Base-by-base conservation (phyloP, 2,797 vertebrate species). In the Urocyon cinereoargenteus region DNA sequence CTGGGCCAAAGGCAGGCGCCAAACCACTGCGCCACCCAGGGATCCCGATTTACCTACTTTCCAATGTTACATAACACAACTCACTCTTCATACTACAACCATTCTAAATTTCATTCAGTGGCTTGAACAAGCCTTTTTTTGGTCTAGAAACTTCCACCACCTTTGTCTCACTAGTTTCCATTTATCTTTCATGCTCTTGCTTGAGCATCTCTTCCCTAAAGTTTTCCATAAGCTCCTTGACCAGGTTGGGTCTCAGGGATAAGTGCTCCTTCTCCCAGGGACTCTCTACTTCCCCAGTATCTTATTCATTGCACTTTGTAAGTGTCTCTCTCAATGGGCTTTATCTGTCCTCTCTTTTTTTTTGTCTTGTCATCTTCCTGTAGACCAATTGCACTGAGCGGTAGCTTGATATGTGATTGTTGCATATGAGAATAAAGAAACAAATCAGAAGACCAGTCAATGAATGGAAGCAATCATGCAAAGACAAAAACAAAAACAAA, bases 331-430 rank as follows among this genome's bases (percentile, higher is more conserved):
- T 82, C 12, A 2, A 0, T 51, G n/a, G 36, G 22, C 2, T 77
- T 8, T 49, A 11, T 73, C 7, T 45, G 59, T 26, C 26, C 19
- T 59, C 16, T 79, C 14, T 84, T 81, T 78, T 81, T 78, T 3
- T 51, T 3, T 5, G 19, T 51, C 31, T 22, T 77, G 16, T n/a
- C 18, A 40, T 83, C 28, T 62, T 62, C 49, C 51, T 75, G 7
- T 1, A 87, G 53, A 34, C 1, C 2, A 85, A 19, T 22, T 28
- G 0, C 21, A 34, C 6, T 61, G 2, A 28, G 6, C 0, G 31
- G 21, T 64, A 92, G 15, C 34, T 86, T 45, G 78, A 57, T 28
- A 64, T 3, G 66, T 45, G 18, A 84, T 34, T n/a, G 49, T 3
- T 83, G 12, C 31, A 1, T 51, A 9, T 72, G 6, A 82, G 31